phyloP scores from a whole-genome alignment of 2,888 invertebrate genomes.

The Hypomecis punctinalis region DNA sequence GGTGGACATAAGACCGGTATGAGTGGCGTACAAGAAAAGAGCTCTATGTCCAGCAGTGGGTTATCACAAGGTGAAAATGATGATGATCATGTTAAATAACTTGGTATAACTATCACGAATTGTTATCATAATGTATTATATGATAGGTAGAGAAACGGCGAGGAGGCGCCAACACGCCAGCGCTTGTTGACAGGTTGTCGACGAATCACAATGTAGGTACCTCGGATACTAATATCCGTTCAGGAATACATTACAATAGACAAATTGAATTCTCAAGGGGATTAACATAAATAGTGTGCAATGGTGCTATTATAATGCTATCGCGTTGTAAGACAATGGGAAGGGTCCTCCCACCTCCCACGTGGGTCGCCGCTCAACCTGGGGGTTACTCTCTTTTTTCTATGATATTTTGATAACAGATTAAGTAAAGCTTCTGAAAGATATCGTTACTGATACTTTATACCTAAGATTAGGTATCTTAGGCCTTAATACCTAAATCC shows the following conservation, averaged over 20 bases:
- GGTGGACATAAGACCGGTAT: no score
- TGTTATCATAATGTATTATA: neutral
- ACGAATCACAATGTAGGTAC: conserved; percentile 62
- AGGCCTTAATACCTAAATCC: no score
- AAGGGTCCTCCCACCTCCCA: conserved; percentile 79
- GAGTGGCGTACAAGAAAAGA: no score
- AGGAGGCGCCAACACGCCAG: conserved; percentile 47
- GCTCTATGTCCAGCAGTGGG: no score
- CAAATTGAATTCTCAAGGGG: conserved; percentile 81
- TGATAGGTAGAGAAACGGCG: conserved; percentile 1
- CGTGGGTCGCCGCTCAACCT: conserved; percentile 54
- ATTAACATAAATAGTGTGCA: conserved; percentile 83
- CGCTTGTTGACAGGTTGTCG: conserved; percentile 65
- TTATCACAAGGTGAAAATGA: no score
- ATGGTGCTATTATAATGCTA: conserved; percentile 78
- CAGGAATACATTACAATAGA: conserved; percentile 75
- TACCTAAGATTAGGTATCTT: no score
- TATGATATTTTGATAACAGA: neutral
- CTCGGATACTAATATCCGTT: conserved; percentile 66
- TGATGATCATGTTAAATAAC: no score
- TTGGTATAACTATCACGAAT: no score
- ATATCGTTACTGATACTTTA: no score
- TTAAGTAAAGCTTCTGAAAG: no score
- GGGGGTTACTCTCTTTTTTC: conserved; percentile 21
- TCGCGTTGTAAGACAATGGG: conserved; percentile 81